Evolutionary conservation across 2,888 invertebrate genomes (phyloP), one percentile per base, ranked within the genome.

Genomic region (Idaea dimidiata): DNA sequence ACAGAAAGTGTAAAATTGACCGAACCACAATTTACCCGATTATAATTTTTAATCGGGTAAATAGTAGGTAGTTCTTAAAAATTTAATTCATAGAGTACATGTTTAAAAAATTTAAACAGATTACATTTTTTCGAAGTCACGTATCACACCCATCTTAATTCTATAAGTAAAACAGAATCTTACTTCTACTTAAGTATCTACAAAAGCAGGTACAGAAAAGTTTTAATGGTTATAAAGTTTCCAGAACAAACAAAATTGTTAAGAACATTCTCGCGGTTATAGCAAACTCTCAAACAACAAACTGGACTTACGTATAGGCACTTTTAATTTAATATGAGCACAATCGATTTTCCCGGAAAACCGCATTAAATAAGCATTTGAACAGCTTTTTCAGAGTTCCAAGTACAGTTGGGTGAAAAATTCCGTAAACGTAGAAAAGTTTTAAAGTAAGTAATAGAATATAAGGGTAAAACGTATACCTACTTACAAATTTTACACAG

Each of bases 351-450:
- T 77, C 73, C 69, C 67, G 72, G 74, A 78, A 80, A 76, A 79
- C 76, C 75, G 77, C 79, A 83, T 83, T 86, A 83, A 82, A 84
- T 78, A 75, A 75, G 79, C 80, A 77, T 85, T 81, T 76, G 76
- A 71, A 73, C 67, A 79, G 84, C 86, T 77, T 86, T 82, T 77
- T 72, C 70, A 59, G 59, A 70, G 63, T 68, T 68, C 57, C 72
- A 74, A 81, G 71, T 76, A 69, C 43, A 43, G 43, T 43, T 43
- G 10, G 43, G 43, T 14, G 10, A 8, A 4, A 43, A 43, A 43
- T 43, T 10, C 14, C 43, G 10, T 43, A 8, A 43, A 24, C 24
- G 24, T 24, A 24, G 24, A 24, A n/a, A 24, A 24, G 24, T 24
- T 24, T 24, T 24, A 24, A 24, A 5, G 24, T 24, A 24, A 24